Conservation (phyloP, 2,113 vertebrate species). For the Phaethornis superciliosus region DNA sequence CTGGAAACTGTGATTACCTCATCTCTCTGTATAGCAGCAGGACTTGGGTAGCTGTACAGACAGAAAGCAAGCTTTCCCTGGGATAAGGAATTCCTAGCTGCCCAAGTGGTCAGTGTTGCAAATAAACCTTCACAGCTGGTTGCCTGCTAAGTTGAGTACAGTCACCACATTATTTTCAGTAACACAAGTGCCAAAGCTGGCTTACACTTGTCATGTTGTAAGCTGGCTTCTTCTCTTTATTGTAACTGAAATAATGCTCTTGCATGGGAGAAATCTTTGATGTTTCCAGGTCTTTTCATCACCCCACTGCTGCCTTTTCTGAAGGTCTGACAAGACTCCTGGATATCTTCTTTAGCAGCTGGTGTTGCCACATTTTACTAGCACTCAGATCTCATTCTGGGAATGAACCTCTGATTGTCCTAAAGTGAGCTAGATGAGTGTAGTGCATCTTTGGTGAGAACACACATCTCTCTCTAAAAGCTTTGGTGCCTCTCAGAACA, state of each 20-base stretch:
- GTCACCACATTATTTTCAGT: background rate
- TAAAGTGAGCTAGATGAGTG: background rate
- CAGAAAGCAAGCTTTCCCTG: background rate
- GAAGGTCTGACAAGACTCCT: background rate
- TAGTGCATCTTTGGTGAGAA: background rate
- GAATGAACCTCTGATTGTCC: background rate
- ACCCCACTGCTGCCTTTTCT: background rate
- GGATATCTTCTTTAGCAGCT: background rate
- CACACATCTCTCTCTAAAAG: background rate
- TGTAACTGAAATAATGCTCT: background rate
- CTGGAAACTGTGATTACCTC: slow-evolving; percentile 21
- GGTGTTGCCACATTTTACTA: background rate
- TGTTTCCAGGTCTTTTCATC: background rate
- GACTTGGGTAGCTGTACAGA: background rate
- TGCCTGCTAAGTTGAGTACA: background rate
- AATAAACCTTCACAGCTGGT: background rate
- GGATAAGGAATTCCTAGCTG: background rate
- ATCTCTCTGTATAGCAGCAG: background rate
- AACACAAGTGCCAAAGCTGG: slow-evolving; percentile 33
- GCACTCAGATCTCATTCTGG: background rate
- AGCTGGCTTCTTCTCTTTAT: slow-evolving; percentile 7
- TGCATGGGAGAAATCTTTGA: background rate
- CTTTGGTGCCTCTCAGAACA: slow-evolving; percentile 12
- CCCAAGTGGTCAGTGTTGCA: background rate
- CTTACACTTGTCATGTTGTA: background rate